Evolutionary conservation across 2,888 invertebrate species (phyloP).

Genomic region (Apamea monoglypha): DNA sequence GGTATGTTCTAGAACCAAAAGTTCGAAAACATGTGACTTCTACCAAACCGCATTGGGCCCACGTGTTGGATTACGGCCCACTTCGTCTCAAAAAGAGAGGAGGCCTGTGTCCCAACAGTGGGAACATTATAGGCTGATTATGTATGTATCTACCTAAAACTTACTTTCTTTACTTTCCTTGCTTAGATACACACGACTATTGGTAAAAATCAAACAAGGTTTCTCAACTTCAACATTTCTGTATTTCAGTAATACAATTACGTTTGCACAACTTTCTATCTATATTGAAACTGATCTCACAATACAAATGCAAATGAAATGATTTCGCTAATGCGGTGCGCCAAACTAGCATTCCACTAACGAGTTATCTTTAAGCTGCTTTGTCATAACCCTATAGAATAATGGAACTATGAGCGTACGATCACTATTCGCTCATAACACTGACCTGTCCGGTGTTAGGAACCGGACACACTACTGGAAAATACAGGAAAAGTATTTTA

Average conservation of each 20-base stretch:
- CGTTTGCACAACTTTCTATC: not conserved
- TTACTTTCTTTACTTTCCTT: not conserved
- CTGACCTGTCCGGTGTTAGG: slow-evolving; percentile 64
- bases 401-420: slow-evolving; percentile 76
- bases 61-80: not conserved
- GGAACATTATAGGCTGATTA: not conserved
- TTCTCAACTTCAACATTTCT: not conserved
- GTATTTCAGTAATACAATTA: slow-evolving; percentile 26
- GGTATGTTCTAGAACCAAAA: not conserved
- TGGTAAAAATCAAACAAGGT: not conserved
- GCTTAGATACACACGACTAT: not conserved
- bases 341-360: slow-evolving; percentile 77
- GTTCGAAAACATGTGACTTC: not conserved
- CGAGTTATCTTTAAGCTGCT: slow-evolving; percentile 87
- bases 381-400: slow-evolving; percentile 79
- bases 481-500: not conserved
- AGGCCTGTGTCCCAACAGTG: not conserved
- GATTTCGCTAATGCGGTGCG: slow-evolving; percentile 64
- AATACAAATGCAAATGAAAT: slow-evolving; percentile 62
- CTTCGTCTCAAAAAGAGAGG: not conserved
- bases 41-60: not conserved
- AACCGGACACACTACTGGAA: slow-evolving; percentile 43
- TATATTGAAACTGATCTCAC: slow-evolving; percentile 30
- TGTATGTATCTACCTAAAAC: not conserved
- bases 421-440: slow-evolving; percentile 75